A percentile compares a stretch with the other conserved stretches of the same genome.
Evolutionary conservation across 2,113 vertebrate species (phyloP).

Genomic region (Bubalus kerabau): DNA sequence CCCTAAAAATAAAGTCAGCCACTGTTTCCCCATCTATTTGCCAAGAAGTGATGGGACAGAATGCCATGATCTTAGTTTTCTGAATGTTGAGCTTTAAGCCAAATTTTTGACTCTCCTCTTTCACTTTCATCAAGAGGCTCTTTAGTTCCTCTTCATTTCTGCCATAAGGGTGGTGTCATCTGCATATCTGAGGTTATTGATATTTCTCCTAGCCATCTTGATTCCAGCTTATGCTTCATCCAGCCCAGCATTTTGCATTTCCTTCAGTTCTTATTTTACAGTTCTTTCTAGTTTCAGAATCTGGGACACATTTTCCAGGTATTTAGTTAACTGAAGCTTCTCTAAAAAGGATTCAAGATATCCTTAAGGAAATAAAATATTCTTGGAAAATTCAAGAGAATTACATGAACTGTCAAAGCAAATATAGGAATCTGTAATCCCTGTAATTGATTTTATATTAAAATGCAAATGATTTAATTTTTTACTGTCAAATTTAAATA

Average conservation of each 20-base stretch:
- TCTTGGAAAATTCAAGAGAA: conserved; percentile 26
- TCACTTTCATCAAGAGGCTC: not conserved
- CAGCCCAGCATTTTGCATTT: not conserved
- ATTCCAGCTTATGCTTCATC: not conserved
- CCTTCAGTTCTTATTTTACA: not conserved
- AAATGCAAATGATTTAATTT: not conserved
- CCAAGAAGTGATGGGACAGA: rapidly evolving
- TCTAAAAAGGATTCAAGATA: not conserved
- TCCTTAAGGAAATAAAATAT: not conserved
- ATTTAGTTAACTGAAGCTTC: not conserved
- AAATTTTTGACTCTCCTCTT: not conserved
- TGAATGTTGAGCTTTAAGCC: not conserved
- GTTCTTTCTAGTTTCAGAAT: not conserved
- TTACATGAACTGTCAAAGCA: not conserved
- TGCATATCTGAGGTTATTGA: not conserved
- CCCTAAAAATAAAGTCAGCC: not conserved
- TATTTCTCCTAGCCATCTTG: not conserved
- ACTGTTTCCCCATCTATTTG: not conserved
- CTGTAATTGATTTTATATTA: not conserved
- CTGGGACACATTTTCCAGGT: not conserved
- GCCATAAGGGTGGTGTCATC: not conserved
- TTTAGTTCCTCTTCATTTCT: not conserved
- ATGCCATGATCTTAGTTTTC: not conserved
- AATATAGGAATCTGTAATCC: not conserved
- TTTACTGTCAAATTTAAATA: not conserved